A percentile compares a stretch with the other conserved stretches of the same genome.
Conservation (phyloP, 2,113 vertebrate species). For the Poecile atricapillus region DNA sequence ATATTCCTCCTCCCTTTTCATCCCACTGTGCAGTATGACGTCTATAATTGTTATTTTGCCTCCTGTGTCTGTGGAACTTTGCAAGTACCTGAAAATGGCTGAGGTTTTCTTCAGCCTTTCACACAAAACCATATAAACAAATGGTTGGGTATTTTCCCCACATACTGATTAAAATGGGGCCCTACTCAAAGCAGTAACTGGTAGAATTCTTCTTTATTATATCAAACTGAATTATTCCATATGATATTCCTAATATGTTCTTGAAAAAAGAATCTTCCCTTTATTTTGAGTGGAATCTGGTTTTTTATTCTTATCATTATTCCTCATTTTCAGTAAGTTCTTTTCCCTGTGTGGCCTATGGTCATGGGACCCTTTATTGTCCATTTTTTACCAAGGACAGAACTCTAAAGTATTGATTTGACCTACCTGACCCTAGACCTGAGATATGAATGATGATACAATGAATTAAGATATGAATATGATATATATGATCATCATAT, state of each 20-base stretch:
- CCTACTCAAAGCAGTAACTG: background rate
- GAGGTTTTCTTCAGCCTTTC: background rate
- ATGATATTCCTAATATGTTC: background rate
- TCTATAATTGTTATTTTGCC: background rate
- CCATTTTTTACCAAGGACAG: background rate
- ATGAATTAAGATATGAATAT: background rate
- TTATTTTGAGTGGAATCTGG: background rate
- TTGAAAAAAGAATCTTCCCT: background rate
- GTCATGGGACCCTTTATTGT: background rate
- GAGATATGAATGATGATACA: background rate
- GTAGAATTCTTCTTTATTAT: background rate
- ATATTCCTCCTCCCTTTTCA: background rate
- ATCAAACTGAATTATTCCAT: background rate
- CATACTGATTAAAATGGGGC: background rate
- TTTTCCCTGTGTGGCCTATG: background rate
- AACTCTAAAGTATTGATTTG: slow-evolving; percentile 26
- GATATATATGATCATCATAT: too few relatives aligned
- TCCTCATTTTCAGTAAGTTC: background rate
- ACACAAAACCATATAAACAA: background rate
- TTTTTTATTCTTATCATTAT: background rate
- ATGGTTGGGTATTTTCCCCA: background rate
- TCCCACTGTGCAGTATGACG: background rate
- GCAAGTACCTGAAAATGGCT: background rate
- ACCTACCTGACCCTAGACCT: background rate
- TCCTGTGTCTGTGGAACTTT: background rate